These are phyloP conservation scores for Fukomys damarensis DNA, from an alignment of 2,113 vertebrate species.

Conservation along the genomic window DNA sequence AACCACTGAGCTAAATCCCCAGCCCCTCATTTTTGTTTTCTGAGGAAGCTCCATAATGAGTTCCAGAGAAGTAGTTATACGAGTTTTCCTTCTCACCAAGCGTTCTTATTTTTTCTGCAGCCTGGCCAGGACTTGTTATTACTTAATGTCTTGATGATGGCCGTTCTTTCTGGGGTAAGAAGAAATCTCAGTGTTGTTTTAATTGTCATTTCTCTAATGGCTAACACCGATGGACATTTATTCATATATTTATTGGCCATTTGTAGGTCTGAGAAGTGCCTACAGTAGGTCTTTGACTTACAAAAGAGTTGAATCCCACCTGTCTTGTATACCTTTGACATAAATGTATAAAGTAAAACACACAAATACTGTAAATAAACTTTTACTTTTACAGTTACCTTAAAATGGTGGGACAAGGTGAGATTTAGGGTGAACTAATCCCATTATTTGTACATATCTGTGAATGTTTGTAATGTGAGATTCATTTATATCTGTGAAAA, in stretches of 20 bases:
- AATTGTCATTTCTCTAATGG: not conserved
- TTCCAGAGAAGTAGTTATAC: not conserved
- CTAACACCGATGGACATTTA: not conserved
- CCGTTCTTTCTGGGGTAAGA: not conserved
- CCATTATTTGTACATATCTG: not conserved
- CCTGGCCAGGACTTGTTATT: not conserved
- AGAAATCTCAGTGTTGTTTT: not conserved
- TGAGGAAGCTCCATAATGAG: not conserved
- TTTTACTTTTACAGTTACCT: not conserved
- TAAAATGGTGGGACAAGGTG: not conserved
- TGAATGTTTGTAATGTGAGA: not conserved
- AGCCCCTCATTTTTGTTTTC: not conserved
- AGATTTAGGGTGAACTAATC: not conserved
- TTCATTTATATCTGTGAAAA: not conserved
- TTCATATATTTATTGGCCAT: not conserved
- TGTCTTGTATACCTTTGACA: no score
- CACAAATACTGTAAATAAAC: not conserved
- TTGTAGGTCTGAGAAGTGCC: not conserved
- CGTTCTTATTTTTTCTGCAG: not conserved
- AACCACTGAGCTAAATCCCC: no score
- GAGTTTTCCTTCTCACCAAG: not conserved
- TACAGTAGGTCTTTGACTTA: not conserved
- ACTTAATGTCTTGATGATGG: not conserved
- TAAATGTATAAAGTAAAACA: not conserved
- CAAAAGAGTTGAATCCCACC: accelerated